These are phyloP conservation scores for Phyllotreta striolata DNA, from an alignment of 2,888 invertebrate genomes.

Conservation along the genomic window DNA sequence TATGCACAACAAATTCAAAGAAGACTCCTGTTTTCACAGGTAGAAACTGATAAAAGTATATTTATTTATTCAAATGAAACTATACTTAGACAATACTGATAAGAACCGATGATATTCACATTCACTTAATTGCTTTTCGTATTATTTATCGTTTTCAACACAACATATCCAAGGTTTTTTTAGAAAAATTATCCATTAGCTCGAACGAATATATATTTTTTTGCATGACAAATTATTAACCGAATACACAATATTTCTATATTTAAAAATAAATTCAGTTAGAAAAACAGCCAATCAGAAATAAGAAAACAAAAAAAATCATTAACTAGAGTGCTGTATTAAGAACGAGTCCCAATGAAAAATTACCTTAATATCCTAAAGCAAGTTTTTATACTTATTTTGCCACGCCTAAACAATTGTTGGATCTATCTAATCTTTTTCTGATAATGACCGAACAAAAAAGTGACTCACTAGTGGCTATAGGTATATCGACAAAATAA, in stretches of 20 bases:
- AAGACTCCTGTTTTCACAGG: background rate
- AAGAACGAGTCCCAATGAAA: background rate
- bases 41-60: background rate
- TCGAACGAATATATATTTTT: too few species aligned
- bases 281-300: background rate
- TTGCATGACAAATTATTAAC: too few species aligned
- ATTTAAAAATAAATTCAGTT: too few species aligned
- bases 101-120: background rate
- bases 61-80: background rate
- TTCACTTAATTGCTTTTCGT: background rate
- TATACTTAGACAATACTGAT: conserved; percentile 14
- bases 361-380: conserved; percentile 16
- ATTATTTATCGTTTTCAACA: conserved; percentile 12
- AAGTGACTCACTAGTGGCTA: conserved; percentile 19
- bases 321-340: conserved; percentile 6
- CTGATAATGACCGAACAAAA: conserved; percentile 27
- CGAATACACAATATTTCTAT: background rate
- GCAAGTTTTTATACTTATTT: conserved; percentile 17
- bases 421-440: conserved; percentile 24
- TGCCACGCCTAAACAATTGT: conserved; percentile 18
- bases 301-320: conserved; percentile 2
- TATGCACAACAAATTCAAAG: background rate
- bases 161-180: conserved; percentile 10
- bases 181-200: background rate
- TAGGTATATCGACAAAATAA: conserved; percentile 44